Base-by-base conservation (phyloP, 2,888 invertebrate species). In the Strigamia maritima region DNA sequence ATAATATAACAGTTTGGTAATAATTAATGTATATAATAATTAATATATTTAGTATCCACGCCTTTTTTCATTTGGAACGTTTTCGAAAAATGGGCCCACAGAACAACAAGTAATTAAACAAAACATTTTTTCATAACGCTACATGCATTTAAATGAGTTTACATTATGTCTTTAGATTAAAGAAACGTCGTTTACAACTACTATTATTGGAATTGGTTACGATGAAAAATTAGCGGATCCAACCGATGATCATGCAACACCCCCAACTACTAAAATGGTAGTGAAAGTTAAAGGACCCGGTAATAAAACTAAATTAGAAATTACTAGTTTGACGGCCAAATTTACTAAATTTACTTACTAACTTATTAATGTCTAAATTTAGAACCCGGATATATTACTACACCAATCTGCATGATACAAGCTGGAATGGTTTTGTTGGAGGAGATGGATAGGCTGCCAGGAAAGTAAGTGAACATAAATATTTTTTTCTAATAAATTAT, bases 381-480 rank as follows among this genome's bases (percentile, higher is more conserved):
- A 79, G 92, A 94, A 87, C 92, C 93, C 2, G 96, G 93, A 19
- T 97, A 97, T 88, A 92, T 93, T 1, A 89, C 92, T 10, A 96
- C 95, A 0, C 92, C 92, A 80, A 90, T 90, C 7, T 90, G 91
- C 74, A 84, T 95, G 80, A 87, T 96, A 4, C 88, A 91, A 80
- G 88, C 92, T 74, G 97, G 93, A 0, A 83, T 93, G 80, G 92
- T 91, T 0, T 86, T 97, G 77, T 87, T 97, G 14, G 89, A 89
- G 26, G 94, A 97, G 84, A 87, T 87, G 44, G 89, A 91, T 79
- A 92, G 92, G 83, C 89, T 97, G 89, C 95, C 96, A 0, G 85
- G 87, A 76, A 87, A 86, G 93, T 93, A 85, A 88, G 89, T 86
- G 4, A 3, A n/a, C n/a, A n/a, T 19, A 16, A n/a, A 49, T 19